Base-by-base conservation (phyloP, 1,140 invertebrate genomes). In the Conopomorpha cramerella region DNA sequence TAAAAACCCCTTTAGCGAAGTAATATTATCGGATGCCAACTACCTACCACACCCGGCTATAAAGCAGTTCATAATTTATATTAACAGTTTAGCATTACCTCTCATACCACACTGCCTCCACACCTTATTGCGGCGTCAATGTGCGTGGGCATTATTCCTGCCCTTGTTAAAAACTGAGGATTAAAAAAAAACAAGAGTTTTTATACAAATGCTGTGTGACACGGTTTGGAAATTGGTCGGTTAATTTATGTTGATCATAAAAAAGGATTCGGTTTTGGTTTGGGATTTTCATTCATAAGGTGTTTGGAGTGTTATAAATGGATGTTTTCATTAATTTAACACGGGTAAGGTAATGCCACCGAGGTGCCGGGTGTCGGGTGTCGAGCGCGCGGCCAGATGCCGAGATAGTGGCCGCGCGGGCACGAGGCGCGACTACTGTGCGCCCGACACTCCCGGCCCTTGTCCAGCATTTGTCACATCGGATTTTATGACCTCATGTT, bases 161-260 rank as follows among this genome's bases (percentile, higher is more conserved):
- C 60, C 68, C 71, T 76, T 78, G 74, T 79, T 78, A 78, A 73
- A 64, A 68, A 68, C 64, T 70, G 65, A 77, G 67, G 72, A 77
- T 76, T 78, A 77, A 73, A 79, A 74, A 76, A 78, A 77, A 77
- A 79, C 76, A 63, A 77, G n/a, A n/a, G n/a, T n/a, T n/a, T 73
- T 77, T 71, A 70, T 77, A 71, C 74, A 76, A 76, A 64, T 67
- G 51, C 37, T 51, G 61, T 62, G 67, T 70, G 67, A 72, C 65
- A 67, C 66, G 67, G 63, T 58, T 50, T 72, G 62, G 71, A 72
- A 77, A 79, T 71, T 65, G 68, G 67, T 62, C 64, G 59, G 43
- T 62, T 74, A 74, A 79, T 79, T 79, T 79, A 79, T 77, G 55
- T 53, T 51, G 38, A 55, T 59, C 65, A 74, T 79, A 77, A 79